These are phyloP conservation scores for Mamestra configurata DNA, from an alignment of 1,140 invertebrate species.

Conservation along the genomic window DNA sequence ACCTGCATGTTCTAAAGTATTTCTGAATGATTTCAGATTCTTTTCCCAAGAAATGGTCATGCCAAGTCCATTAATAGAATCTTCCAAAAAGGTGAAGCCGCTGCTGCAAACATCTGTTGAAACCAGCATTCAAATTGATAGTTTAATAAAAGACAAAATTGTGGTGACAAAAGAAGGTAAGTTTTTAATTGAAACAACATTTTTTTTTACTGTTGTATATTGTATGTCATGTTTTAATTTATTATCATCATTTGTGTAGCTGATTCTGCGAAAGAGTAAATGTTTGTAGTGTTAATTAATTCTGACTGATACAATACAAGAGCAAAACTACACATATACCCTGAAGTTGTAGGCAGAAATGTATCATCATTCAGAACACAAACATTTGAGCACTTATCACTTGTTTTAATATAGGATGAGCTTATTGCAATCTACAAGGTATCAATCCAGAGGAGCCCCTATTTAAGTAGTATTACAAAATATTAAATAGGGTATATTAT, in stretches of 20 bases:
- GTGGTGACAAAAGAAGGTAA: constrained; percentile 72
- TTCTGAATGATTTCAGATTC: constrained; percentile 67
- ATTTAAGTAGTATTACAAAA: too few species aligned
- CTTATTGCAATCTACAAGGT: too few species aligned
- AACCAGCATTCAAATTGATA: constrained; percentile 61
- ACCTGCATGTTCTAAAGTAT: neutral
- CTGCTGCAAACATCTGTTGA: constrained; percentile 65
- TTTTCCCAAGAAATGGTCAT: constrained; percentile 86
- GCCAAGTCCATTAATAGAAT: constrained; percentile 81
- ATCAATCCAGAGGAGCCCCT: too few species aligned
- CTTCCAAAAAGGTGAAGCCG: constrained; percentile 80
- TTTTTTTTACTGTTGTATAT: neutral
- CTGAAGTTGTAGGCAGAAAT: too few species aligned
- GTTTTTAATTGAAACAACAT: constrained; percentile 35
- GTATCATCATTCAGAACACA: too few species aligned
- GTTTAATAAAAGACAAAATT: constrained; percentile 60
- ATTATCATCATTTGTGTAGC: neutral
- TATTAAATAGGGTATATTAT: too few species aligned
- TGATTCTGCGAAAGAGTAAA: neutral
- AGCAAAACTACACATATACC: too few species aligned
- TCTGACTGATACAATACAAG: neutral
- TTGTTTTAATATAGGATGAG: too few species aligned
- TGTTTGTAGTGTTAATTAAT: neutral
- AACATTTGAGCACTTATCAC: too few species aligned
- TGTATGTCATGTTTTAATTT: constrained; percentile 3